Conservation (phyloP, 2,888 invertebrate genomes). For the Nomada lathburiana region DNA sequence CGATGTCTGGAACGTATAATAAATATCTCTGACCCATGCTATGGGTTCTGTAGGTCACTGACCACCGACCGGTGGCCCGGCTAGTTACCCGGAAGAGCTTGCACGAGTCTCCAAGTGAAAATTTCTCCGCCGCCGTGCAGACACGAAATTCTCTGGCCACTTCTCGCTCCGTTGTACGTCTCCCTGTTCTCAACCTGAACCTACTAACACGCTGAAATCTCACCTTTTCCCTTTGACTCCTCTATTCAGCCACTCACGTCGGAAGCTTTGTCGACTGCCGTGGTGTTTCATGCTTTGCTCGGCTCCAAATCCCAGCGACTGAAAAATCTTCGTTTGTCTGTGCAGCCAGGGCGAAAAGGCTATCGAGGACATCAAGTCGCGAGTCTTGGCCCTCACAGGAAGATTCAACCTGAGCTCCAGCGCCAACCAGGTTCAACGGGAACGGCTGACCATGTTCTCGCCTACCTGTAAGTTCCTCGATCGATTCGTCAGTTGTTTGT, state of each 20-base stretch:
- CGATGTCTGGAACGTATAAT: conserved; percentile 80
- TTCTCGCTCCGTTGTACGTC: neutral
- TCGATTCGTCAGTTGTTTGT: neutral
- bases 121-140: conserved; percentile 47
- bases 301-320: neutral
- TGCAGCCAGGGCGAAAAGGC: conserved; percentile 81
- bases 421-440: conserved; percentile 80
- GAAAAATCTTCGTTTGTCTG: conserved; percentile 48
- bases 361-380: conserved; percentile 81
- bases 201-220: neutral
- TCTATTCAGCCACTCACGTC: neutral
- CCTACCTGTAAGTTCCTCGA: conserved; percentile 83
- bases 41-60: conserved; percentile 78
- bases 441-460: conserved; percentile 83
- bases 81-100: conserved; percentile 68
- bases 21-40: conserved; percentile 77
- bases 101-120: conserved; percentile 62
- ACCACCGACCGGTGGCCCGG: conserved; percentile 74
- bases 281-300: neutral
- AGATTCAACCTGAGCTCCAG: conserved; percentile 78
- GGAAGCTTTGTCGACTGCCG: conserved; percentile 24
- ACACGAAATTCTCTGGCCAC: conserved; percentile 2
- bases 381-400: conserved; percentile 80
- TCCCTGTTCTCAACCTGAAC: neutral
- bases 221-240: neutral